These are phyloP conservation scores for Cichlasoma orientale DNA, from an alignment of 2,797 vertebrate species.

Conservation along the genomic window DNA sequence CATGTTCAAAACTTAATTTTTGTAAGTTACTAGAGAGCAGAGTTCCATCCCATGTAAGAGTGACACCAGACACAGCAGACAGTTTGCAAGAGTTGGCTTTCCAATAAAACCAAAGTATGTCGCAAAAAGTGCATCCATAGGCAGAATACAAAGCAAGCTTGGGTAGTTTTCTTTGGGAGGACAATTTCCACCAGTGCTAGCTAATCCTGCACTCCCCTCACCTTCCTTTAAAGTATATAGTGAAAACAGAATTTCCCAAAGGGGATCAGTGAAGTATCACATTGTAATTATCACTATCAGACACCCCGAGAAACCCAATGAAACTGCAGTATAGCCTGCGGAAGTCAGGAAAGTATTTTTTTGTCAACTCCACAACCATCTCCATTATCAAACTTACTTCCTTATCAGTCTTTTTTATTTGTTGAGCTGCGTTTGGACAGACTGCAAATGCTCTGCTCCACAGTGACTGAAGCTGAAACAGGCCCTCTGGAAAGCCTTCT, in stretches of 20 bases:
- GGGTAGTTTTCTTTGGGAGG: not conserved
- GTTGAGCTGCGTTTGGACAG: conserved; percentile 23
- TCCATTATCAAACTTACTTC: not conserved
- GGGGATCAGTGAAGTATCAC: conserved; percentile 14
- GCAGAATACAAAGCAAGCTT: not conserved
- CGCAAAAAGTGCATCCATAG: not conserved
- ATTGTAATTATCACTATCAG: conserved; percentile 12
- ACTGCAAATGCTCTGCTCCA: conserved; percentile 26
- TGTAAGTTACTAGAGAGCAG: too few relatives aligned
- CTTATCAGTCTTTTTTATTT: conserved; percentile 29
- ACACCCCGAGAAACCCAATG: conserved; percentile 4
- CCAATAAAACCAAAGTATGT: not conserved
- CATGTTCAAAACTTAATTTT: not conserved
- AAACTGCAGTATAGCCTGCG: not conserved
- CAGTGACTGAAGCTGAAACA: conserved; percentile 3
- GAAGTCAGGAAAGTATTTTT: conserved; percentile 1
- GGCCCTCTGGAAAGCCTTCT: conserved; percentile 36
- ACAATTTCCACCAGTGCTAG: not conserved
- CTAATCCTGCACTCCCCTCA: not conserved
- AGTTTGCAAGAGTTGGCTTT: not conserved
- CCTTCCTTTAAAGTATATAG: not conserved
- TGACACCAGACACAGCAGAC: not conserved
- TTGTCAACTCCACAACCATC: not conserved
- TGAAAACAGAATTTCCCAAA: conserved; percentile 14
- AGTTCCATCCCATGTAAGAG: too few relatives aligned